Conservation (phyloP, 2,113 vertebrate species). For the Equus przewalskii region DNA sequence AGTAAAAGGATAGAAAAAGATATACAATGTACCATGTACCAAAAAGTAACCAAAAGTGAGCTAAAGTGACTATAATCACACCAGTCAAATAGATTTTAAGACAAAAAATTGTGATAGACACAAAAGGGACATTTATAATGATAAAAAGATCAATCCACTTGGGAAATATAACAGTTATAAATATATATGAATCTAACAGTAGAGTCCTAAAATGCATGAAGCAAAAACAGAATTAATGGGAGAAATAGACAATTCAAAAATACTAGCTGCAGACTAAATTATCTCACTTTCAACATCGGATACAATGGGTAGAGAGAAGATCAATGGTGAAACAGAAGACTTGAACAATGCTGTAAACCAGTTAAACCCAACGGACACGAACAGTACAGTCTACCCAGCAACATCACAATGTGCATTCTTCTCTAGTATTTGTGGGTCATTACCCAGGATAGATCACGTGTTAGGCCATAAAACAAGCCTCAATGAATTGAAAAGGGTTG, state of each 20-base stretch:
- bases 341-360: not conserved
- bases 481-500: not conserved
- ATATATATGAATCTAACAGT: not conserved
- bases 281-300: not conserved
- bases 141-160: not conserved
- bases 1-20: not conserved
- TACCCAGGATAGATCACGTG: no score
- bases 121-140: not conserved
- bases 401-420: not conserved
- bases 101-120: not conserved
- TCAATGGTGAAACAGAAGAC: not conserved
- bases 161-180: not conserved
- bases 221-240: not conserved
- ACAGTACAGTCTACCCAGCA: not conserved
- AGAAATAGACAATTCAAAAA: not conserved
- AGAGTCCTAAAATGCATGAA: not conserved
- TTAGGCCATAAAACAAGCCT: not conserved
- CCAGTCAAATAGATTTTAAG: no score
- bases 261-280: not conserved
- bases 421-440: not conserved
- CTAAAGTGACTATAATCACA: not conserved
- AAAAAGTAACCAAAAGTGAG: not conserved
- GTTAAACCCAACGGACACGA: not conserved
- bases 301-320: not conserved
- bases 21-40: not conserved